phyloP scores from a whole-genome alignment of 2,113 vertebrate genomes.

The Rhinoptilus africanus region DNA sequence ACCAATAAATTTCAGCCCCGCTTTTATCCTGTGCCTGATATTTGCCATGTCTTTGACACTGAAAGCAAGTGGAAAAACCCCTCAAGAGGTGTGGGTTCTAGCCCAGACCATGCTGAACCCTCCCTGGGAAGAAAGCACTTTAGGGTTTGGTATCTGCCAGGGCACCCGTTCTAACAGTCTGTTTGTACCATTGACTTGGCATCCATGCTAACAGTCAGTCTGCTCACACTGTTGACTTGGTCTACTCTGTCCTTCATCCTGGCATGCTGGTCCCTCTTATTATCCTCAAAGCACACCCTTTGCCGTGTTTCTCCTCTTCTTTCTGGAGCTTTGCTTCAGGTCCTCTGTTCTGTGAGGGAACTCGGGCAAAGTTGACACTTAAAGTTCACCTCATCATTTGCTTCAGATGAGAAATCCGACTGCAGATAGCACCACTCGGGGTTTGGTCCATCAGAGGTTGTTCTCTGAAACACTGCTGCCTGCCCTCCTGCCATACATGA shows the following conservation, averaged over 20 bases:
- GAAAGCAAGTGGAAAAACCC: background rate
- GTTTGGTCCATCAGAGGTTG: background rate
- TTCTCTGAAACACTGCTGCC: background rate
- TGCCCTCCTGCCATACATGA: background rate
- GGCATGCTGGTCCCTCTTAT: no score
- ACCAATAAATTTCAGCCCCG: background rate
- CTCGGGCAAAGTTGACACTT: background rate
- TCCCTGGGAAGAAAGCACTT: background rate
- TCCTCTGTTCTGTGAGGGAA: background rate
- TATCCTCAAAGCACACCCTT: background rate
- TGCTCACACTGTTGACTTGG: background rate
- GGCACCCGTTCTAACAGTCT: background rate
- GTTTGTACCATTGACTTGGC: background rate
- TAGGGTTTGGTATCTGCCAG: background rate
- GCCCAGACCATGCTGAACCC: background rate
- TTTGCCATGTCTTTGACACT: background rate
- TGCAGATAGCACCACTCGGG: background rate
- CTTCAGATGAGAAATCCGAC: background rate
- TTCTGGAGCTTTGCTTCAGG: background rate
- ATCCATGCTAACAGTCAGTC: background rate
- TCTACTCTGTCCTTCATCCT: background rate
- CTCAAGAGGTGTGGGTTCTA: background rate
- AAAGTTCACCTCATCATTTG: background rate
- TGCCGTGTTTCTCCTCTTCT: background rate
- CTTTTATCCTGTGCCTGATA: background rate